Base-by-base conservation (phyloP, 2,113 vertebrate species). In the Phycodurus eques region DNA sequence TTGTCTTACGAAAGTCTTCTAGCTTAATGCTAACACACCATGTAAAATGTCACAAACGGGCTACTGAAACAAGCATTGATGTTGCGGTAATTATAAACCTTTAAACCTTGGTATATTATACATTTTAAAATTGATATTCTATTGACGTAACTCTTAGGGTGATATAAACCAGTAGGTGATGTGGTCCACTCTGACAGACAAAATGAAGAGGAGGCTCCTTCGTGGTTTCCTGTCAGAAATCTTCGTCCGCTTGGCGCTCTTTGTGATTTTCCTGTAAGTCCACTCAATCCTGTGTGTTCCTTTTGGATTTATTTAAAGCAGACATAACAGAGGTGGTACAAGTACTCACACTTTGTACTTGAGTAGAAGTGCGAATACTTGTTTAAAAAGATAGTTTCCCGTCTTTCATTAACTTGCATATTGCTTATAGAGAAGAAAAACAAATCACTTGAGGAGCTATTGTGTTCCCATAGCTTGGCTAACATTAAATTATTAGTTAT, bases 201-300 rank as follows among this genome's bases (percentile, higher is more conserved):
- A 88, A 69, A 94, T 94, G 93, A 93, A 88, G 90, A 89, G 87
- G 83, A 85, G 78, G 73, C 79, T 92, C 53, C 78, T 91, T 65
- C 83, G 79, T 56, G 91, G 88, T 53, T 88, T 94, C 68, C 78
- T 92, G 64, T 86, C 83, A 22, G 93, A 94, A 68, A 60, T 92
- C n/a, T 83, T 85, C 11, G 14, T 94, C 68, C 89, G 93, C 66
- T 67, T 92, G 44, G 75, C 80, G 1, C 88, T 94, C 75, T 54
- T 94, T 66, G 61, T 83, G 2, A 78, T 94, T 27, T 94, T 94
- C 74, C 56, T 94, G 93, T 94, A 81, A 91, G 92, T 90, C 8
- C 51, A 8, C 1, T 11, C 19, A 22, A 8, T 3, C 3, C 44
- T 44, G 0, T 14, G 49, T 43, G 11, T 56, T 2, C 8, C 10